phyloP scores from a whole-genome alignment of 35 echinoderm and acorn worm genomes.

The Ophiothrix spiculata region DNA sequence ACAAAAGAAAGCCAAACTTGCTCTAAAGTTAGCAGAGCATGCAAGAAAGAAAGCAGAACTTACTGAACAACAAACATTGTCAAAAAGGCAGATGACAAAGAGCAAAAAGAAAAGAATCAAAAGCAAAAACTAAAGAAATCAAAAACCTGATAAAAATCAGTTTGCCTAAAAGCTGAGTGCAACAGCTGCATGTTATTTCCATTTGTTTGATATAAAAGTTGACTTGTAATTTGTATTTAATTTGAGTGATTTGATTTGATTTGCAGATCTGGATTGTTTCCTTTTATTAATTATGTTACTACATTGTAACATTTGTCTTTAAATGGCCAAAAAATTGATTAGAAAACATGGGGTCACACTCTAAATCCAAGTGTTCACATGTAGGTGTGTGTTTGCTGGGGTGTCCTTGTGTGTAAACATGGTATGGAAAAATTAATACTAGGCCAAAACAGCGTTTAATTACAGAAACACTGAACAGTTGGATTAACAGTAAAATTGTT shows the following conservation, averaged over 20 bases:
- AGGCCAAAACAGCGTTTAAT: too few relatives aligned
- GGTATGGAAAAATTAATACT: background rate
- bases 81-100: background rate
- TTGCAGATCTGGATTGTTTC: background rate
- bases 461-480: too few relatives aligned
- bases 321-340: background rate
- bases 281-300: background rate
- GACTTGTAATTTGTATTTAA: background rate
- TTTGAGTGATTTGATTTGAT: background rate
- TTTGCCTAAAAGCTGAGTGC: background rate
- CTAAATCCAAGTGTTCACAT: too few relatives aligned
- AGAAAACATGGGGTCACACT: too few relatives aligned
- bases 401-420: background rate
- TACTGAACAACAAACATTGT: background rate
- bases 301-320: background rate
- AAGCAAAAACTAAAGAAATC: background rate
- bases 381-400: too few relatives aligned
- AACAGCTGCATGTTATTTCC: too few relatives aligned
- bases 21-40: background rate
- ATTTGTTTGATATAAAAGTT: background rate
- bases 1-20: background rate
- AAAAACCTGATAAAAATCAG: background rate
- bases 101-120: background rate
- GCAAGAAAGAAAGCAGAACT: background rate
- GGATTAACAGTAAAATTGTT: too few relatives aligned